Percentiles rank a stretch among this genome's conserved stretches.
phyloP scores from a whole-genome alignment of 2,888 invertebrate genomes.

The Drosophila parthenogenetica region DNA sequence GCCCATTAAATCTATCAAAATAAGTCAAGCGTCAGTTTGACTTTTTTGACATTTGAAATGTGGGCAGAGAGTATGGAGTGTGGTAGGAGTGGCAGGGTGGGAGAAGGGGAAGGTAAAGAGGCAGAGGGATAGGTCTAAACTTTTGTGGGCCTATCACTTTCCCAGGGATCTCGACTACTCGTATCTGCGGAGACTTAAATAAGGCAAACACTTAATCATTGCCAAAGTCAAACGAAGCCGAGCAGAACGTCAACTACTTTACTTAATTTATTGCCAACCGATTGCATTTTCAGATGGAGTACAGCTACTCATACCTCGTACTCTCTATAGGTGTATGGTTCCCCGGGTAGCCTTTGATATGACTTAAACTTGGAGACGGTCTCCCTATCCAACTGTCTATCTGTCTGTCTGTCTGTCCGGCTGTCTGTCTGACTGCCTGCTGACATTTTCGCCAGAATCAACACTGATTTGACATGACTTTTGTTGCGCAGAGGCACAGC shows the following conservation, averaged over 20 bases:
- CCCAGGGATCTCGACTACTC: slow-evolving; percentile 31
- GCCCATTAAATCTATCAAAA: slow-evolving; percentile 80
- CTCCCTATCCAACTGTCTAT: slow-evolving; percentile 15
- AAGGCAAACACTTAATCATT: slow-evolving; percentile 69
- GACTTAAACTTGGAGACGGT: slow-evolving; percentile 21
- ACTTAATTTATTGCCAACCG: slow-evolving; percentile 79
- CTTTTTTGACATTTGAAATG: slow-evolving; percentile 61
- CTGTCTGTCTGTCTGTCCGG: slow-evolving; percentile 7
- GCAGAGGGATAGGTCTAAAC: slow-evolving; percentile 1
- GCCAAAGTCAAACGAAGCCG: slow-evolving; percentile 68
- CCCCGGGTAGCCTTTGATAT: slow-evolving; percentile 37
- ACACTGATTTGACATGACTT: slow-evolving; percentile 80
- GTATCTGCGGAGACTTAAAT: slow-evolving; percentile 40
- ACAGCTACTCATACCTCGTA: slow-evolving; percentile 5
- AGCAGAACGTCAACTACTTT: slow-evolving; percentile 72
- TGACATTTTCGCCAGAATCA: slow-evolving; percentile 80
- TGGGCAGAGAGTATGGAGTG: background rate
- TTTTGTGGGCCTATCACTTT: slow-evolving; percentile 44
- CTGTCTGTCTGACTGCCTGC: slow-evolving; percentile 63
- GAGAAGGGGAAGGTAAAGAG: no score
- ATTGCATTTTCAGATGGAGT: slow-evolving; percentile 58
- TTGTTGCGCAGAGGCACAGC: slow-evolving; percentile 70
- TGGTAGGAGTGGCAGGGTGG: background rate
- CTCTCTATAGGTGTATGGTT: slow-evolving; percentile 1
- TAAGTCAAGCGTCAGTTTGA: slow-evolving; percentile 76